Base-by-base conservation (phyloP, 2,113 vertebrate genomes). In the Sebastes fasciatus region DNA sequence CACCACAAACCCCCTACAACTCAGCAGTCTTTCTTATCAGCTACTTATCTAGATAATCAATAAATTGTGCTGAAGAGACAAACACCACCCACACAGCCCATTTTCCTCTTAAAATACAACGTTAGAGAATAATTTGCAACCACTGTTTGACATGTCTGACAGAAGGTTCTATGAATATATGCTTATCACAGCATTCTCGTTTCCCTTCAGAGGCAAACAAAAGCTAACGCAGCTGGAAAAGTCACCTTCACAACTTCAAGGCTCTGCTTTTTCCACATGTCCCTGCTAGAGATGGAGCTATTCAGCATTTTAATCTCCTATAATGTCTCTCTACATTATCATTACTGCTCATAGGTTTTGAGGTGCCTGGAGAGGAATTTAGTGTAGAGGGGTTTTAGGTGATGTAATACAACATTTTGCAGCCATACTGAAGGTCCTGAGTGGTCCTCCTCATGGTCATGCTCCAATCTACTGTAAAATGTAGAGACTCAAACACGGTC, bases 181-280 rank as follows among this genome's bases (percentile, higher is more conserved):
- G 68, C 55, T 67, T 26, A 73, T 86, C 74, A 1, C 48, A 69
- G 74, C 74, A 19, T 74, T 17, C 46, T 70, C 69, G 23, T 4
- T 5, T 68, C 55, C 11, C 61, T 82, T 70, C 43, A 57, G 21
- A 52, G 17, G 46, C 55, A 62, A 74, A 68, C 72, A 48, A 34
- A 65, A 77, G 74, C 21, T 49, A 57, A 17, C 11, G 4, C 68
- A 43, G 70, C 52, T 40, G 1, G 2, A 78, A 48, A 51, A 71
- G 75, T 86, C 85, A 86, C 80, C 85, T 86, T 79, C 58, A 86
- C 2, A 69, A 51, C 42, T 63, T 49, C 48, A 48, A 62, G 55
- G 48, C 72, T 45, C 42, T 58, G 69, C 60, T 34, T 4, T 51
- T 63, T 34, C 57, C 45, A 19, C 55, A 5, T 8, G 26, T 68